Evolutionary conservation across 2,797 vertebrate genomes (phyloP).

Genomic region (Coregonus sp.): DNA sequence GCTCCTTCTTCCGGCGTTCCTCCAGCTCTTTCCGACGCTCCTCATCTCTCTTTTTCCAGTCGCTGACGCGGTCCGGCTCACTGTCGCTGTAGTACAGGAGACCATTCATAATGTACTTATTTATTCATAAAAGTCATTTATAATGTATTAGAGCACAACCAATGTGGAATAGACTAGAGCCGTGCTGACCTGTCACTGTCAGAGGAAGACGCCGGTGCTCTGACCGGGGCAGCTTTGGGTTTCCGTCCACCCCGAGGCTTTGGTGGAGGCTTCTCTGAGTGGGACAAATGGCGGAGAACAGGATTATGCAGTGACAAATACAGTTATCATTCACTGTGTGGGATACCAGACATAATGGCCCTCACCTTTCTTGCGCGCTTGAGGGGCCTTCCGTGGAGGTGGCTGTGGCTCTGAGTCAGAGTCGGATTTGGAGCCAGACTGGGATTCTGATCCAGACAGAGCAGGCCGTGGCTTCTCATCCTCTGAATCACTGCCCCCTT

Average conservation of each 20-base stretch:
- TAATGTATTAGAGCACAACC: background rate
- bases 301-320: background rate
- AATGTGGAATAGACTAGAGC: background rate
- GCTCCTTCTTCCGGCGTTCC: conserved; percentile 89
- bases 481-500: conserved; percentile 73
- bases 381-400: conserved; percentile 82
- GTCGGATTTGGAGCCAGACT: conserved; percentile 82
- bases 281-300: background rate
- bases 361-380: conserved; percentile 87
- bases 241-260: conserved; percentile 86
- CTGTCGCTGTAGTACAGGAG: conserved; percentile 76
- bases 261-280: conserved; percentile 83
- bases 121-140: background rate
- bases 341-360: background rate
- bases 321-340: background rate
- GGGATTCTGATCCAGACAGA: conserved; percentile 79
- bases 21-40: conserved; percentile 89
- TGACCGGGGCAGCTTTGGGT: conserved; percentile 76
- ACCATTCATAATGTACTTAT: background rate
- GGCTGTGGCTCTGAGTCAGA: conserved; percentile 88
- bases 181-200: conserved; percentile 89
- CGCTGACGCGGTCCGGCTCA: conserved; percentile 90
- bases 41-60: conserved; percentile 94
- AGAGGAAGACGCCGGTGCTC: conserved; percentile 79
- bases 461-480: conserved; percentile 77